Base-by-base conservation (phyloP, 2,797 vertebrate species). In the Allobates femoralis region DNA sequence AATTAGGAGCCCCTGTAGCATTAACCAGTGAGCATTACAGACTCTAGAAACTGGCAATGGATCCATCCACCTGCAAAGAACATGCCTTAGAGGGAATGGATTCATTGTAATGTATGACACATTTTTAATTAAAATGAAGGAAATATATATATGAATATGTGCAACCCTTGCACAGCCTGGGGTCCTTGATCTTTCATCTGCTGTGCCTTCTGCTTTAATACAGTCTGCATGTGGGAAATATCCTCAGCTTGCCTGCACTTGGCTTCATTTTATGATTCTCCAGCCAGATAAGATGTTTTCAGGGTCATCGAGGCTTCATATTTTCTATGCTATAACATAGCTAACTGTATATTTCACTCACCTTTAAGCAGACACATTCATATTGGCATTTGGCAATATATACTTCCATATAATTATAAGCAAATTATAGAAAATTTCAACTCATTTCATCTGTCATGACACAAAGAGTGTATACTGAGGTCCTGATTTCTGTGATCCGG, bases 1-100 rank as follows among this genome's bases (percentile, higher is more conserved):
- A 83, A 89, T 90, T 89, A 90, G 90, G 76, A 91, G 89, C 88
- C 75, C 85, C 30, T 90, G 91, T 90, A 84, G 87, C 90, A 81
- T 87, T 0, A 53, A 86, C 87, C 83, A 74, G 82, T 55, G 86
- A 85, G 83, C 74, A 69, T 67, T 85, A 64, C 79, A 34, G 30
- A 76, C 51, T 81, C 58, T 23, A 18, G 79, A 46, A 76, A 21
- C 71, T 81, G 85, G 79, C 79, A 81, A 46, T 66, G 30, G 46
- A 81, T 21, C 55, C 23, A 81, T 81, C 58, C 58, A 86, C 79
- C 79, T 86, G 79, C 79, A 67, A 76, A 86, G 79, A 82, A 82
- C 58, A 86, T 86, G 79, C 78, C 85, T 81, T 82, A 71, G 50
- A 86, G 71, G 79, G 79, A 77, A 86, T 66, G 56, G 69, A 79